Evolutionary conservation across 1,140 invertebrate species (phyloP).

Genomic region (Euura saliciscinereae): DNA sequence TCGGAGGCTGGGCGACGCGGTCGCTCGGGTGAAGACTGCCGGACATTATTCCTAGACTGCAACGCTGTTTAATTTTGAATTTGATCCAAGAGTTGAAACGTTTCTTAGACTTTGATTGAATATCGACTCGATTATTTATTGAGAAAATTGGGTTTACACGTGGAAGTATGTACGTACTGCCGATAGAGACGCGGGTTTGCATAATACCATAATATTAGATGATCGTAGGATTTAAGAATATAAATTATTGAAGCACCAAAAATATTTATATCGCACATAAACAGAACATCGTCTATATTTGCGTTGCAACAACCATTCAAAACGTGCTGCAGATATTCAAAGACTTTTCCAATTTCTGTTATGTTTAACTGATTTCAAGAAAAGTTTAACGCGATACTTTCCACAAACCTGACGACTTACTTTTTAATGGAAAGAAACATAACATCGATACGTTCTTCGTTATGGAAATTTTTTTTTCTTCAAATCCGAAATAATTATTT

Average conservation of each 20-base stretch:
- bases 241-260: constrained; percentile 5
- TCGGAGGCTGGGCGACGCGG: constrained; percentile 85
- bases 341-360: background rate
- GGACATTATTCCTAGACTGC: constrained; percentile 81
- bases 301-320: background rate
- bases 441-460: background rate
- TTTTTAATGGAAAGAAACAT: background rate
- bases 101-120: background rate
- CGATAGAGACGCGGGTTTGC: background rate
- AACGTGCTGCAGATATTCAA: background rate
- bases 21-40: constrained; percentile 82
- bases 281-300: background rate
- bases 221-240: background rate
- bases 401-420: background rate
- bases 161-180: background rate
- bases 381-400: background rate
- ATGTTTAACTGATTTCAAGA: background rate
- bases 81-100: background rate
- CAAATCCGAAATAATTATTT: background rate
- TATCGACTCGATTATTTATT: background rate
- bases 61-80: constrained; percentile 75
- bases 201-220: background rate
- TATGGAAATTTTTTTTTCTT: background rate
- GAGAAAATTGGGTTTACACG: background rate
- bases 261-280: background rate